These are phyloP conservation scores for Theristicus caerulescens DNA, from an alignment of 2,113 vertebrate genomes.

Conservation along the genomic window DNA sequence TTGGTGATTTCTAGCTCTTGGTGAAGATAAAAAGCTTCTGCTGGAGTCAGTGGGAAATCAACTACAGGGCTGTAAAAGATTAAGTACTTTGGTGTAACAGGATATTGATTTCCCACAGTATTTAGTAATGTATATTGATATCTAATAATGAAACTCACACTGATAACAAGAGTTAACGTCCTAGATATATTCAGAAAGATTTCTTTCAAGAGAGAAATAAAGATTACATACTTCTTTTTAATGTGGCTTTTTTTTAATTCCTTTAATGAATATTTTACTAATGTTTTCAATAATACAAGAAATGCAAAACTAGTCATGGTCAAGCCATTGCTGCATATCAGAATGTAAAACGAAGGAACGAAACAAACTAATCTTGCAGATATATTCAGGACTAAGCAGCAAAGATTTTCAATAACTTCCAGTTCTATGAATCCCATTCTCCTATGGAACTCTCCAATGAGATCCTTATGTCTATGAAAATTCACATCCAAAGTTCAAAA, in stretches of 20 bases:
- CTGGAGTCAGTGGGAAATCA: background rate
- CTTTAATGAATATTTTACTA: slow-evolving; percentile 35
- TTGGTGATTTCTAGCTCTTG: background rate
- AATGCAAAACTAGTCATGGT: background rate
- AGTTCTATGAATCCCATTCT: background rate
- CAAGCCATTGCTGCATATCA: background rate
- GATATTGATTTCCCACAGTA: slow-evolving; percentile 26
- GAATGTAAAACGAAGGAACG: background rate
- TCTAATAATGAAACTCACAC: background rate
- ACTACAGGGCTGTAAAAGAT: background rate
- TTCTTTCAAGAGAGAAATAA: background rate
- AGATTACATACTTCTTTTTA: background rate
- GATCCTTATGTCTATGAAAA: background rate
- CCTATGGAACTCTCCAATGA: background rate
- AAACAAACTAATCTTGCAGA: background rate
- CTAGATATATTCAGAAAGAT: background rate
- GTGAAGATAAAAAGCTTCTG: background rate
- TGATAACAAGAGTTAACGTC: background rate
- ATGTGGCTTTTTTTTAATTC: background rate
- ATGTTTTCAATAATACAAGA: background rate
- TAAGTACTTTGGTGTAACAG: background rate
- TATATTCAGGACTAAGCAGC: background rate
- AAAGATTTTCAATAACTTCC: background rate
- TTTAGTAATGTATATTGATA: slow-evolving; percentile 2
- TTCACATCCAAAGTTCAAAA: background rate